phyloP scores from a whole-genome alignment of 2,113 vertebrate genomes.

The Heterotis niloticus region DNA sequence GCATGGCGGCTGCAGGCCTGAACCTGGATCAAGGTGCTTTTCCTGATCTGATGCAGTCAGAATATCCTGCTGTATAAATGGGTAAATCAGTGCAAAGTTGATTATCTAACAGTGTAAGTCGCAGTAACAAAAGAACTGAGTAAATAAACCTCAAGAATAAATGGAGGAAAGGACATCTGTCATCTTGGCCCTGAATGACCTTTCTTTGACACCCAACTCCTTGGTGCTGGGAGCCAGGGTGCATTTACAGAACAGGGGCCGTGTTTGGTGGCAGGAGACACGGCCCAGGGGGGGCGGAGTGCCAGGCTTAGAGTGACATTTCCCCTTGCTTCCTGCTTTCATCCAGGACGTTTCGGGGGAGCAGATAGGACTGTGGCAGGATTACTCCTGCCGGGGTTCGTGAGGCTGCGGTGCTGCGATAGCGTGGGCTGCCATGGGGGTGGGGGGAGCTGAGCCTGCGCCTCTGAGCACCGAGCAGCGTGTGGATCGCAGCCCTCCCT shows the following conservation, averaged over 20 bases:
- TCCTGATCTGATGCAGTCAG: no score
- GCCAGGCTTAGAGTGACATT: slow-evolving; percentile 11
- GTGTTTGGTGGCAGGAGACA: neutral
- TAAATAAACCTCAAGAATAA: no score
- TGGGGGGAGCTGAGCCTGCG: neutral
- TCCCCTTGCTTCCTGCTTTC: neutral
- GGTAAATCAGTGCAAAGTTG: no score
- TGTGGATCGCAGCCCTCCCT: neutral
- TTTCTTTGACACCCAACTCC: neutral
- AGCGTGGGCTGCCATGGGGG: neutral
- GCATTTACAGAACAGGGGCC: slow-evolving; percentile 11
- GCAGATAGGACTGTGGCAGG: slow-evolving; percentile 3
- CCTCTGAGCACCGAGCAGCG: neutral
- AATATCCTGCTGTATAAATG: no score
- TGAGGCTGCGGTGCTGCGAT: slow-evolving; percentile 23
- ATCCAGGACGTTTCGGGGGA: slow-evolving; percentile 15
- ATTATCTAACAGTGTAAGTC: no score
- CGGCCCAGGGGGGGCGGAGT: neutral
- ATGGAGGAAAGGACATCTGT: no score
- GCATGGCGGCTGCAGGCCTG: no score
- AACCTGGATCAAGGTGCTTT: no score
- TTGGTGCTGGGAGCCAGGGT: neutral
- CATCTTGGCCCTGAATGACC: neutral
- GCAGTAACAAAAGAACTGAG: no score
- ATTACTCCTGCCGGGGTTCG: slow-evolving; percentile 10